These are phyloP conservation scores for Sylvicola cinctus DNA, from an alignment of 2,888 invertebrate species.

Conservation along the genomic window DNA sequence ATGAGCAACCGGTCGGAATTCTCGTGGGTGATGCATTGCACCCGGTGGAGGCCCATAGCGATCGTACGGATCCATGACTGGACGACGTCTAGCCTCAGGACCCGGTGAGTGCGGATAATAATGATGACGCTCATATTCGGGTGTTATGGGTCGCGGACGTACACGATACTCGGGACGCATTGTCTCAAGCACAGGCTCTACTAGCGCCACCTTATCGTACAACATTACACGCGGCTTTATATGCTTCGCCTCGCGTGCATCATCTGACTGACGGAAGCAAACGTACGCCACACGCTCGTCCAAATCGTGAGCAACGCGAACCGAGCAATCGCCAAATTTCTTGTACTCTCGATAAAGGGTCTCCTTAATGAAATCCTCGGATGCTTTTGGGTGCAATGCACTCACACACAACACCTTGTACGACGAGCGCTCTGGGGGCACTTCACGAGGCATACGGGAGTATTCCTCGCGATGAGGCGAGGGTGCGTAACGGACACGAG, in stretches of 20 bases:
- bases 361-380: slow-evolving; percentile 83
- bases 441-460: slow-evolving; percentile 36
- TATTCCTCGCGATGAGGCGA: slow-evolving; percentile 63
- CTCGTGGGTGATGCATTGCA: slow-evolving; percentile 49
- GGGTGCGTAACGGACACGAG: slow-evolving; percentile 34
- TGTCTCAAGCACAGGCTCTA: slow-evolving; percentile 83
- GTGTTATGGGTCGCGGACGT: slow-evolving; percentile 55
- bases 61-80: slow-evolving; percentile 37
- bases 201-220: slow-evolving; percentile 82
- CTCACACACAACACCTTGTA: slow-evolving; percentile 93
- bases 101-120: slow-evolving; percentile 63
- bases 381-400: slow-evolving; percentile 81
- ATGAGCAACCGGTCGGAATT: slow-evolving; percentile 62
- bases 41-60: slow-evolving; percentile 59
- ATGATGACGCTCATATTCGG: slow-evolving; percentile 36
- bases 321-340: slow-evolving; percentile 86
- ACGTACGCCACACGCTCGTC: slow-evolving; percentile 93
- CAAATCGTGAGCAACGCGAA: slow-evolving; percentile 74
- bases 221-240: slow-evolving; percentile 77
- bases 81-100: slow-evolving; percentile 45
- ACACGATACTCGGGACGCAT: slow-evolving; percentile 43
- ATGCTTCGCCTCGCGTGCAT: slow-evolving; percentile 87
- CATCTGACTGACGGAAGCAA: slow-evolving; percentile 83
- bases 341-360: slow-evolving; percentile 85
- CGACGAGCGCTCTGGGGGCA: slow-evolving; percentile 45